Base-by-base conservation (phyloP, 2,113 vertebrate genomes). In the Istiophorus platypterus region DNA sequence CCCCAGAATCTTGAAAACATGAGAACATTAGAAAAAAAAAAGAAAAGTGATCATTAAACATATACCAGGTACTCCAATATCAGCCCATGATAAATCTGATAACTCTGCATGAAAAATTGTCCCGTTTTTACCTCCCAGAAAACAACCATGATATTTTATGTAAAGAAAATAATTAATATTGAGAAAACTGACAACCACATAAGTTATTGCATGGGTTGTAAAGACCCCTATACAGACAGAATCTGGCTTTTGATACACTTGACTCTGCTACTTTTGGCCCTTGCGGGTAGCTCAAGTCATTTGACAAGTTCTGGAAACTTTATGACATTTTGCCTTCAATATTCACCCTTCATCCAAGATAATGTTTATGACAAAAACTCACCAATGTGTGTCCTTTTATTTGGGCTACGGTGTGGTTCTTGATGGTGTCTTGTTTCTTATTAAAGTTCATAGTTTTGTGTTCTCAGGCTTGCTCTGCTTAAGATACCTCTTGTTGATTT, bases 1-100 rank as follows among this genome's bases (percentile, higher is more conserved):
- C 27, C 14, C 24, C 65, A 78, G 52, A 31, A 37, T 47, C 63
- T n/a, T n/a, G n/a, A n/a, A n/a, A n/a, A n/a, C n/a, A n/a, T n/a
- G n/a, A n/a, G n/a, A n/a, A n/a, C n/a, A n/a, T 49, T 45, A 20
- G 7, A 17, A 31, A 59, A 22, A 22, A 39, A 2, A 63, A 26
- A 57, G 0, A 27, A 24, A 57, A 57, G 5, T 15, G 6, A 15
- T 57, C 26, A 27, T 7, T 14, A 7, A 27, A 13, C 7, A 8
- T 17, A 57, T 17, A 56, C 14, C 24, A 56, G 3, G 7, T 52
- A 51, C 18, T 51, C 8, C 47, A 20, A 18, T 4, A 51, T 51
- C 47, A 51, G 18, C 47, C 47, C 47, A 51, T 34, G 31, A 34
- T 6, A 34, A 4, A 34, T 34, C 31, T 34, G 31, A 34, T 34